Base-by-base conservation (phyloP, 1,140 invertebrate genomes). In the Bombus ignitus region DNA sequence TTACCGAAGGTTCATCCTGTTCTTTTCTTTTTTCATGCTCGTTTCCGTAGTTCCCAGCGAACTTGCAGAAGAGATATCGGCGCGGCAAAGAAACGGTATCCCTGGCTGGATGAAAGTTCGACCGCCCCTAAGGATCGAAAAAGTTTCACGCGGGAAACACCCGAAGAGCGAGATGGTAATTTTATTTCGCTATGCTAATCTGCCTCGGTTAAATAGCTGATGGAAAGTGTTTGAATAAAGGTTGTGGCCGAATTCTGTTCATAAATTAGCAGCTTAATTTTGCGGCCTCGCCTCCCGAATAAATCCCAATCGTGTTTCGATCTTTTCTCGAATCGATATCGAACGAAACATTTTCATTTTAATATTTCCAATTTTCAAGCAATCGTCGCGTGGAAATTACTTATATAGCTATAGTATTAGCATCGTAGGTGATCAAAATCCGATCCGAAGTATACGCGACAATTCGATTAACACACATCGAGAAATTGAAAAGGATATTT, bases 41-140 rank as follows among this genome's bases (percentile, higher is more conserved):
- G 53, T 71, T 78, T 78, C 82, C 47, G 76, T 44, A 42, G 35
- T 77, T 42, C 13, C 18, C 42, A 76, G 22, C 59, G 25, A 47
- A 76, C 28, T 25, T n/a, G 59, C 65, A 62, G 76, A 18, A 70
- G 62, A 83, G 62, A 76, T 86, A 89, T 79, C 42, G 44, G 15
- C 28, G 13, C 18, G 8, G 57, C 44, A 37, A 68, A n/a, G 42
- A 70, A 42, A 66, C 35, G 57, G 15, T 42, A 39, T 12, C 10
- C 47, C 18, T 22, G 18, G 47, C 47, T 22, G 32, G 59, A 57
- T 65, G 74, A 44, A 77, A 77, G 35, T 77, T 62, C 13, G 18
- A 35, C 22, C 28, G 22, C 12, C 18, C 35, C 35, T 9, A 35
- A 73, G 32, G 57, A 75, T 75, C 57, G 39, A 47, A 32, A 37